Percentiles rank a stretch among this genome's conserved stretches.
Evolutionary conservation across 2,797 vertebrate genomes (phyloP).

Genomic region (Naso thynnoides): DNA sequence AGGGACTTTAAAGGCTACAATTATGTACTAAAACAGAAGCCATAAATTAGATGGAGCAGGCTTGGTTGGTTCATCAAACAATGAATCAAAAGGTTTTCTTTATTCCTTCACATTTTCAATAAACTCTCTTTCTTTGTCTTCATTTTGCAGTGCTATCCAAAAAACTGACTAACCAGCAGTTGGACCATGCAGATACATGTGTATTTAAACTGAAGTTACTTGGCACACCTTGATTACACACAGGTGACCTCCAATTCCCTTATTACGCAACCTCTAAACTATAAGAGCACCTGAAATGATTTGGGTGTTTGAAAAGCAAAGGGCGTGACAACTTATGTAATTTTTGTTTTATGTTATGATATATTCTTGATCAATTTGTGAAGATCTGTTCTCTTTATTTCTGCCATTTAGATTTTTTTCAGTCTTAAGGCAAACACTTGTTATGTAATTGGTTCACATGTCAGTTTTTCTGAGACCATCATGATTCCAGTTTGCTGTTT

Average conservation of each 20-base stretch:
- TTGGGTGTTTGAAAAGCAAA: constrained; percentile 5
- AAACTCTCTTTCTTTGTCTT: neutral
- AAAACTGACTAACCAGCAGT: neutral
- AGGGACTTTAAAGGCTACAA: neutral
- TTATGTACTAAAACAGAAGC: neutral
- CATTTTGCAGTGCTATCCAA: neutral
- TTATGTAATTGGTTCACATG: neutral
- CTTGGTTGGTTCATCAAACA: neutral
- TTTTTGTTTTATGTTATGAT: constrained; percentile 5
- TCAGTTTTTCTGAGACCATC: neutral
- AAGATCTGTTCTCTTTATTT: constrained; percentile 7
- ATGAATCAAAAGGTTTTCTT: neutral
- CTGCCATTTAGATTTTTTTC: neutral
- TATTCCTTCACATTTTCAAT: neutral
- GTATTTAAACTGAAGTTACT: constrained; percentile 4
- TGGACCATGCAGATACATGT: neutral
- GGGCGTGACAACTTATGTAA: constrained; percentile 1
- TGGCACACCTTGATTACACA: constrained; percentile 37
- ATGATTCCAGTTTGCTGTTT: neutral
- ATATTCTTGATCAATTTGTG: constrained; percentile 12
- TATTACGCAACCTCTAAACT: constrained; percentile 24
- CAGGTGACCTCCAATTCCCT: constrained; percentile 27
- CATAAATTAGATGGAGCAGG: neutral
- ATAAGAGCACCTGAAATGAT: constrained; percentile 8
- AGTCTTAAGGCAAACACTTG: neutral